These are phyloP conservation scores for Damaliscus lunatus DNA, from an alignment of 2,113 vertebrate genomes.

Conservation along the genomic window DNA sequence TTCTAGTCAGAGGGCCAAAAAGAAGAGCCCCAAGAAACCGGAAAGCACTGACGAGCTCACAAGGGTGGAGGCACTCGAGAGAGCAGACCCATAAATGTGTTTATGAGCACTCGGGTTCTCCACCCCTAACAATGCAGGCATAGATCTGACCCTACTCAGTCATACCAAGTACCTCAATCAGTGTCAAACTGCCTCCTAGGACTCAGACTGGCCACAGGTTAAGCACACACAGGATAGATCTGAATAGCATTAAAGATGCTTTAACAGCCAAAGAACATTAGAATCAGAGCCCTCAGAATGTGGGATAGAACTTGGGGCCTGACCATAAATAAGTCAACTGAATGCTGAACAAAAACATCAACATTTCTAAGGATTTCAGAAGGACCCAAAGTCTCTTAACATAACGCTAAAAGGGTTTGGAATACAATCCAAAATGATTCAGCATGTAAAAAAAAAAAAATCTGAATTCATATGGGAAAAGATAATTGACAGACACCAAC, in stretches of 20 bases:
- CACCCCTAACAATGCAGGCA: rapidly evolving
- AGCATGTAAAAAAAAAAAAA: background rate
- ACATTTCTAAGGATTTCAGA: background rate
- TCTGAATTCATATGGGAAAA: background rate
- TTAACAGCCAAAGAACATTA: background rate
- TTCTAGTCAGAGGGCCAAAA: background rate
- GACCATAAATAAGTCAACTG: background rate
- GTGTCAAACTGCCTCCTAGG: background rate
- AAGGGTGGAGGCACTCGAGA: background rate
- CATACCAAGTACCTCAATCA: background rate
- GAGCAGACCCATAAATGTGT: background rate
- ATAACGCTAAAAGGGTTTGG: background rate
- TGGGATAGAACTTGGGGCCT: background rate
- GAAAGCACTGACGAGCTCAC: background rate
- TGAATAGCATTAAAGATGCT: background rate
- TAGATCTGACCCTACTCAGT: background rate
- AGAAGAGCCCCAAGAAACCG: background rate
- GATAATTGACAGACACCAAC: background rate
- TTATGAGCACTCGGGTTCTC: too few species aligned
- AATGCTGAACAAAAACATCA: background rate
- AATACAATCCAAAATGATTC: background rate
- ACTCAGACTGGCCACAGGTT: background rate
- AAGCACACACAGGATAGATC: background rate
- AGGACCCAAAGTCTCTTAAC: background rate
- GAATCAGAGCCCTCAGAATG: background rate